These are phyloP conservation scores for Sebastes minor DNA, from an alignment of 2,797 vertebrate species.

Conservation along the genomic window DNA sequence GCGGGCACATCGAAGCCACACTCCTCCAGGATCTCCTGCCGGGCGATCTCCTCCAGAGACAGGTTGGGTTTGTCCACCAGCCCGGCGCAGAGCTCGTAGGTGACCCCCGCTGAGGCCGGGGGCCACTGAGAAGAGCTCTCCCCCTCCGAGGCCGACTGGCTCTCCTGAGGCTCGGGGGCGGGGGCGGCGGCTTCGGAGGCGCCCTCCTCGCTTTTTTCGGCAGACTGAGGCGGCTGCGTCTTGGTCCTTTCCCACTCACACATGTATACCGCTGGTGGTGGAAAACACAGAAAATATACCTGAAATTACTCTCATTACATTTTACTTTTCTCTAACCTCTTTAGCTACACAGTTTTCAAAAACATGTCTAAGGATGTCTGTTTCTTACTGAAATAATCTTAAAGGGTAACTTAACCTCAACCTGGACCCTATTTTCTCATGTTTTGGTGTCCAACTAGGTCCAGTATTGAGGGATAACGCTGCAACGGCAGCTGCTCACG, in stretches of 20 bases:
- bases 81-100: slow-evolving; percentile 93
- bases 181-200: slow-evolving; percentile 23
- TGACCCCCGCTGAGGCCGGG: slow-evolving; percentile 86
- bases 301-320: neutral
- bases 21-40: slow-evolving; percentile 92
- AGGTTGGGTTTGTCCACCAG: slow-evolving; percentile 92
- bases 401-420: no score
- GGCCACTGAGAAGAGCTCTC: slow-evolving; percentile 72
- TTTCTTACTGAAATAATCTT: no score
- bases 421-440: no score
- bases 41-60: slow-evolving; percentile 91
- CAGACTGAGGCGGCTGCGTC: slow-evolving; percentile 72
- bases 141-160: slow-evolving; percentile 59
- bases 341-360: neutral
- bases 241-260: slow-evolving; percentile 87
- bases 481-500: no score
- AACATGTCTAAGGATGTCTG: neutral
- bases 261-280: slow-evolving; percentile 89
- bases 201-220: slow-evolving; percentile 69
- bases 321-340: neutral
- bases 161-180: slow-evolving; percentile 64
- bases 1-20: slow-evolving; percentile 88
- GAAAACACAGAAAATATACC: neutral
- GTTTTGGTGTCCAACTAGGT: no score
- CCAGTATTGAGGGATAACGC: no score